Base-by-base conservation (phyloP, 2,888 invertebrate species). In the Pelosia muscerda region DNA sequence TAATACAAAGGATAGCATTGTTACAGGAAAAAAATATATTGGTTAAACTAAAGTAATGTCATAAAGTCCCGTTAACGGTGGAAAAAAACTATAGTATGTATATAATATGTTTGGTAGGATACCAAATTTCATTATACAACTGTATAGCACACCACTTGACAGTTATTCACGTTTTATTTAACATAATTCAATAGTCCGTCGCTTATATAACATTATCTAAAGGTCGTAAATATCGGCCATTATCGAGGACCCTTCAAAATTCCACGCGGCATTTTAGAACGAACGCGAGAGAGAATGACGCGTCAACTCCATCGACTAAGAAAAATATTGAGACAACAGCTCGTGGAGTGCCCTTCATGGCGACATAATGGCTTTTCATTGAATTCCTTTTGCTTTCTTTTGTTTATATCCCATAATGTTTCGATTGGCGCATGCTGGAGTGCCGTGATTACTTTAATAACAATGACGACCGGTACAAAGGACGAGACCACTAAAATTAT, bases 341-440 rank as follows among this genome's bases (percentile, higher is more conserved):
- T 81, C 74, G 83, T 86, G 86, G 88, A 93, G 94, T 86, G 90
- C 92, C 82, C 94, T 94, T 85, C 88, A 84, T 90, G 81, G 91
- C 90, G 91, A 93, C 94, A 94, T 94, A 94, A 94, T 94, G 91
- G 94, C 92, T 90, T 94, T 93, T 92, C 94, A 94, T 93, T 93
- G 91, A 94, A 94, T 94, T 92, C 92, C 90, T 90, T 88, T 92
- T 91, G 90, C 87, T 93, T 90, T 92, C 94, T 94, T 95, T 95
- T 95, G 94, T 95, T 94, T 95, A 93, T 93, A 92, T 91, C 92
- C 94, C 91, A 93, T 94, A 94, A 94, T 93, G 93, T 93, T 94
- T 91, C 94, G 94, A 94, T 94, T 92, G 93, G 90, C 87, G 88
- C 87, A 90, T 88, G 92, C 92, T 92, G 92, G 92, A 93, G 93